phyloP scores from a whole-genome alignment of 1,140 invertebrate species.

The Brachionus sp. region DNA sequence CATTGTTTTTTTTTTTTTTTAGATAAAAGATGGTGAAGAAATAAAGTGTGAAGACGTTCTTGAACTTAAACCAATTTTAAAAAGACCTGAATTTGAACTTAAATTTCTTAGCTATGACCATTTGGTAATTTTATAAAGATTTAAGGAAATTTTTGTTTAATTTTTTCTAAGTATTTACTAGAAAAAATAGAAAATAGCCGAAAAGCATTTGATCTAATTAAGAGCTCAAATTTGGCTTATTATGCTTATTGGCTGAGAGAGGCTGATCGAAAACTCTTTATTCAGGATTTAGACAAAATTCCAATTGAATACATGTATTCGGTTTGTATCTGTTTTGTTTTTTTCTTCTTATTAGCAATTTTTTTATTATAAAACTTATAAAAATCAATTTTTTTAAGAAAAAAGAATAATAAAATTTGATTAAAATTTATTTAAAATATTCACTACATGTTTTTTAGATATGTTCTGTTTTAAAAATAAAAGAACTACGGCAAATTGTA shows the following conservation, averaged over 20 bases:
- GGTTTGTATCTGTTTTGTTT: background rate
- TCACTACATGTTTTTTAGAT: too few species aligned
- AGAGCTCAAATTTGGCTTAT: constrained; percentile 1
- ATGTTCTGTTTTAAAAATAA: too few species aligned
- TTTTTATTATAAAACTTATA: too few species aligned
- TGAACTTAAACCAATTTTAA: background rate
- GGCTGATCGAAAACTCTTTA: background rate
- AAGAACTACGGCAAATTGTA: too few species aligned
- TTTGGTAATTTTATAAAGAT: background rate
- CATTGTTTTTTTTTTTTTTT: background rate
- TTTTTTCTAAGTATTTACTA: constrained; percentile 4
- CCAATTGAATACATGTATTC: constrained; percentile 14
- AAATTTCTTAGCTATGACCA: constrained; percentile 8
- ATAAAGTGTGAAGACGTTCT: background rate
- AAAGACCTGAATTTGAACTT: background rate
- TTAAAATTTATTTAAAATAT: too few species aligned
- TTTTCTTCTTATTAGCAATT: too few species aligned
- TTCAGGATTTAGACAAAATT: background rate
- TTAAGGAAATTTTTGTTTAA: background rate
- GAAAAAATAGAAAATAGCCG: constrained; percentile 8
- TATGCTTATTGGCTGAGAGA: constrained; percentile 40
- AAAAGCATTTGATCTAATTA: background rate
- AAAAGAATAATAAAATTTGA: too few species aligned
- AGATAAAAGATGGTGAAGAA: constrained; percentile 29
- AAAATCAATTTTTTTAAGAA: too few species aligned